Evolutionary conservation across 2,113 vertebrate genomes (phyloP).

Genomic region (Gallinago media): DNA sequence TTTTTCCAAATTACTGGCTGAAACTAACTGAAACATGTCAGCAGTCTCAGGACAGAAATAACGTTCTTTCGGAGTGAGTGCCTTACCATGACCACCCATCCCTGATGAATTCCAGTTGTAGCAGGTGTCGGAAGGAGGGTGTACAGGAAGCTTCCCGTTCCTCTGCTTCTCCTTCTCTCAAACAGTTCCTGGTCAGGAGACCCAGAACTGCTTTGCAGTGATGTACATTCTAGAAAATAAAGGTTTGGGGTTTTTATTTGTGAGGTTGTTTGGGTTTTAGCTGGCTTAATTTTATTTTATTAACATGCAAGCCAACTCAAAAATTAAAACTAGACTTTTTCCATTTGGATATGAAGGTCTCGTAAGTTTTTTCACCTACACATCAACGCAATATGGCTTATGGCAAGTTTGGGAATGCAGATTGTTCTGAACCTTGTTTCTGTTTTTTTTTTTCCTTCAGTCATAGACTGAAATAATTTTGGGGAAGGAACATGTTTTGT

Average conservation of each 20-base stretch:
- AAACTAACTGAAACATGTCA: constrained; percentile 32
- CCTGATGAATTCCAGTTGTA: neutral
- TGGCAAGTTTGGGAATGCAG: neutral
- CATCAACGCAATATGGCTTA: neutral
- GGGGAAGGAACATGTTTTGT: neutral
- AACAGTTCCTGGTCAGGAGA: neutral
- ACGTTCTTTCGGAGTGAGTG: constrained; percentile 63
- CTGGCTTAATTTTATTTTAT: neutral
- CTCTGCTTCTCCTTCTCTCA: neutral
- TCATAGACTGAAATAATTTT: neutral
- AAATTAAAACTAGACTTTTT: neutral
- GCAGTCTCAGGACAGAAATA: constrained; percentile 45
- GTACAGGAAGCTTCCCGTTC: neutral
- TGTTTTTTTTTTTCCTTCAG: neutral
- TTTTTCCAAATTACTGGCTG: constrained; percentile 9
- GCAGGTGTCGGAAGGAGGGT: neutral
- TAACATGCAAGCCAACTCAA: neutral
- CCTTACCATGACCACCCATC: constrained; percentile 48
- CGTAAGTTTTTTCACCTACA: neutral
- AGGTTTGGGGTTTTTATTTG: constrained; percentile 12
- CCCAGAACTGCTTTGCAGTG: neutral
- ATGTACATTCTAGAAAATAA: constrained; percentile 35
- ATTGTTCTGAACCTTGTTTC: neutral
- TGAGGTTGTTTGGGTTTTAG: neutral
- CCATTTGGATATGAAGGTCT: neutral